Conservation (phyloP, 2,113 vertebrate genomes). For the Anthoscopus minutus region DNA sequence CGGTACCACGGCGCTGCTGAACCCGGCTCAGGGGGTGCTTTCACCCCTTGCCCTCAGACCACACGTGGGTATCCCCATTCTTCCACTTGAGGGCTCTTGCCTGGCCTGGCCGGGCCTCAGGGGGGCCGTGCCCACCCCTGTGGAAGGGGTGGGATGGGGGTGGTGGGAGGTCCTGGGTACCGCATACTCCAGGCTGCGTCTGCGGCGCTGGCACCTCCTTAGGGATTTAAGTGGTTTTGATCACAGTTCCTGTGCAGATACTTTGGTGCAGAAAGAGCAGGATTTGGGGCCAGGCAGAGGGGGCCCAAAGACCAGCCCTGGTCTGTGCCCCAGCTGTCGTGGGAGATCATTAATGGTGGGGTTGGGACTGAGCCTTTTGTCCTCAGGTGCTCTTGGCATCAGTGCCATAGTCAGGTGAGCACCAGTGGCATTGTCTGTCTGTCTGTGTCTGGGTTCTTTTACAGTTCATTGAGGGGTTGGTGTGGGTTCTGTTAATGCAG, state of each 20-base stretch:
- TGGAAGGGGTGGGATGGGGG: fast-evolving
- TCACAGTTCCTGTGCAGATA: background rate
- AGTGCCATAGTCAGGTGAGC: background rate
- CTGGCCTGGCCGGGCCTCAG: background rate
- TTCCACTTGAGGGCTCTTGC: background rate
- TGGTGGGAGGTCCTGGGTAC: too few species aligned
- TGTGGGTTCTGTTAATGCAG: background rate
- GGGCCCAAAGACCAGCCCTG: background rate
- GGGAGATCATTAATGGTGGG: background rate
- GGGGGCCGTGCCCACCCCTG: background rate
- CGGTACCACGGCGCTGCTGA: fast-evolving
- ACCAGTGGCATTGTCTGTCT: background rate
- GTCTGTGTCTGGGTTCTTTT: background rate
- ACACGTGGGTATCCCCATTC: background rate
- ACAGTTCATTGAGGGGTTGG: background rate
- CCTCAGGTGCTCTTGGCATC: background rate
- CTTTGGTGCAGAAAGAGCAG: background rate
- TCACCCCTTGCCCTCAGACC: fast-evolving
- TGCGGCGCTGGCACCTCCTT: background rate
- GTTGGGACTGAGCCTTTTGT: background rate
- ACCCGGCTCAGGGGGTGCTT: background rate
- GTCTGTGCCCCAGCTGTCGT: fast-evolving
- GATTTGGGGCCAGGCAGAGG: background rate
- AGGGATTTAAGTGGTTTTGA: fast-evolving
- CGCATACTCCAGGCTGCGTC: too few species aligned